Evolutionary conservation across 2,113 vertebrate genomes (phyloP).

Genomic region (Zingel zingel): DNA sequence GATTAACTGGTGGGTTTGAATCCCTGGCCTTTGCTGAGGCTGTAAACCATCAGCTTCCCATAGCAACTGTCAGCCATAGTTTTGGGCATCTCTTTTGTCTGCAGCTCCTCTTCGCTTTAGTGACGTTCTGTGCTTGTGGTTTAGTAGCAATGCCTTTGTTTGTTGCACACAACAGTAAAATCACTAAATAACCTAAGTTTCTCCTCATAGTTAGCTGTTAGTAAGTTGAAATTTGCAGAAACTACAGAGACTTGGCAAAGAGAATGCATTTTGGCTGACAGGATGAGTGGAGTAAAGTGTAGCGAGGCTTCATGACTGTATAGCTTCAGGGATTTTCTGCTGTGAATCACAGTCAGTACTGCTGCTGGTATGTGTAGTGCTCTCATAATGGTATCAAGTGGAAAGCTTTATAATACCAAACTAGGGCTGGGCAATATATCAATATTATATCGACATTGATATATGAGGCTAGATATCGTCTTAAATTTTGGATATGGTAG

Average conservation of each 20-base stretch:
- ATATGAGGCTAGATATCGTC: too few relatives aligned
- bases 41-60: slow-evolving; percentile 72
- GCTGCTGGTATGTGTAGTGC: not conserved
- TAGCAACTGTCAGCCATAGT: slow-evolving; percentile 68
- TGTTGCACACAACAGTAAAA: slow-evolving; percentile 9
- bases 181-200: not conserved
- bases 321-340: not conserved
- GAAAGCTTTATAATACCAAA: not conserved
- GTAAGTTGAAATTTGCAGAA: slow-evolving; percentile 2
- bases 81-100: slow-evolving; percentile 71
- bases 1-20: slow-evolving; percentile 72
- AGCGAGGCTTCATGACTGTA: not conserved
- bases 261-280: not conserved
- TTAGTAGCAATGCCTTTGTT: slow-evolving; percentile 38
- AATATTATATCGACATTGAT: too few relatives aligned
- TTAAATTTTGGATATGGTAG: too few relatives aligned
- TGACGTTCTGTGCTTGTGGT: slow-evolving; percentile 24
- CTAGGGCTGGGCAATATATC: too few relatives aligned
- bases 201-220: not conserved
- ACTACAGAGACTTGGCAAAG: not conserved
- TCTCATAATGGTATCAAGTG: not conserved
- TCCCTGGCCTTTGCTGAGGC: slow-evolving; percentile 65
- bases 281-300: slow-evolving; percentile 5
- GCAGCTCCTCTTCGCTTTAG: slow-evolving; percentile 29
- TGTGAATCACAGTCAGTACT: slow-evolving; percentile 13